Evolutionary conservation across 2,113 vertebrate genomes (phyloP).

Genomic region (Pseudorhombus dupliciocellatus): DNA sequence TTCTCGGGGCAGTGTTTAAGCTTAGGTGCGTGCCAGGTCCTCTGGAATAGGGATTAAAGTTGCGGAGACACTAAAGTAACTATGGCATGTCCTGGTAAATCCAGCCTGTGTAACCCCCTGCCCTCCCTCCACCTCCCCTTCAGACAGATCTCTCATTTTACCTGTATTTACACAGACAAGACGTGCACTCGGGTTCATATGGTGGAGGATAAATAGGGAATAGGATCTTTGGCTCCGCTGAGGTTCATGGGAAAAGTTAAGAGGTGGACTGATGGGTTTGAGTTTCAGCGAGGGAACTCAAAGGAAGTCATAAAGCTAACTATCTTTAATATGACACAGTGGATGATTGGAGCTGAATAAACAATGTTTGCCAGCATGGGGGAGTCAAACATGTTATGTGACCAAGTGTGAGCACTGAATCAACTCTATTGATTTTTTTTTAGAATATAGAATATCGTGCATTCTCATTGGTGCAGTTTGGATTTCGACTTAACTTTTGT

Average conservation of each 20-base stretch:
- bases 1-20: slow-evolving; percentile 28
- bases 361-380: slow-evolving; percentile 5
- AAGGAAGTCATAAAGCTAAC: slow-evolving; percentile 58
- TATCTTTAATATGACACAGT: slow-evolving; percentile 50
- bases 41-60: slow-evolving; percentile 50
- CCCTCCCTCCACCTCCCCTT: background rate
- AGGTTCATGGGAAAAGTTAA: slow-evolving; percentile 20
- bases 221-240: slow-evolving; percentile 12
- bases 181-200: slow-evolving; percentile 22
- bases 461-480: background rate
- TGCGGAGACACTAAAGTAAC: slow-evolving; percentile 52
- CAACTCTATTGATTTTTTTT: slow-evolving; percentile 7
- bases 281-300: slow-evolving; percentile 47
- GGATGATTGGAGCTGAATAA: slow-evolving; percentile 61
- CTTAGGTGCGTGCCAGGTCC: slow-evolving; percentile 43
- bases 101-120: background rate
- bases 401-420: slow-evolving; percentile 19
- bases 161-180: slow-evolving; percentile 58
- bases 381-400: slow-evolving; percentile 16
- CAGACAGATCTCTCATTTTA: slow-evolving; percentile 49
- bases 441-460: background rate
- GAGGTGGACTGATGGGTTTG: slow-evolving; percentile 21
- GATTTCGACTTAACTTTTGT: background rate
- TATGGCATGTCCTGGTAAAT: slow-evolving; percentile 33
- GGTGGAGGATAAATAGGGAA: slow-evolving; percentile 38